Evolutionary conservation across 2,888 invertebrate species (phyloP).

Genomic region (Dichetophora obliterata): DNA sequence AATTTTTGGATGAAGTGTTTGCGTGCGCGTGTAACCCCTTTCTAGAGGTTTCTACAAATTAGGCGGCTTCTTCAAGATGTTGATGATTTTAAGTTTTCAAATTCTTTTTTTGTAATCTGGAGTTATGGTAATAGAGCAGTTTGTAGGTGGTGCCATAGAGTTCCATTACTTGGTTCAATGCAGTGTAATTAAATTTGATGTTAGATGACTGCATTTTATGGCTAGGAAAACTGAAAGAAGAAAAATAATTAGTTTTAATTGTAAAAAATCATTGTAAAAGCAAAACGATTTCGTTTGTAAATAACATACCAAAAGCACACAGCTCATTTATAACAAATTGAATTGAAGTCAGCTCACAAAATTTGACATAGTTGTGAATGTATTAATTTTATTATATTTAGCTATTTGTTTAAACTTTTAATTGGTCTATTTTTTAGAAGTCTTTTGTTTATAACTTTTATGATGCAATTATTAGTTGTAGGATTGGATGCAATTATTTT

Average conservation of each 20-base stretch:
- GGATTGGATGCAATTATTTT: constrained; percentile 4
- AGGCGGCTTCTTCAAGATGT: neutral
- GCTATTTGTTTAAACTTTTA: constrained; percentile 11
- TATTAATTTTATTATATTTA: neutral
- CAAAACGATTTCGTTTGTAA: neutral
- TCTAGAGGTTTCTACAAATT: neutral
- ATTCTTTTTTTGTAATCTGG: constrained; percentile 52
- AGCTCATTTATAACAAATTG: constrained; percentile 48
- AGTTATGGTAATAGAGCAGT: constrained; percentile 52
- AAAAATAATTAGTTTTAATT: too few species aligned
- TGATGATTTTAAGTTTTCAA: constrained; percentile 41
- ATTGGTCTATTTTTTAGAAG: constrained; percentile 20
- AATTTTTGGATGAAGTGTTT: neutral
- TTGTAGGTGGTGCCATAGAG: constrained; percentile 52
- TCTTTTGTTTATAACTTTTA: constrained; percentile 26
- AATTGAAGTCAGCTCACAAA: constrained; percentile 50
- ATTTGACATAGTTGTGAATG: constrained; percentile 38
- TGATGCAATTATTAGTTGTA: neutral
- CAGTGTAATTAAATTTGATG: constrained; percentile 39
- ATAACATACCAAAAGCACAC: constrained; percentile 27
- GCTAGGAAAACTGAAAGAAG: constrained; percentile 41
- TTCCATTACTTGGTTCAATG: constrained; percentile 47
- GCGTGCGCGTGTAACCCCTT: neutral
- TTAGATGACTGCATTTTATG: constrained; percentile 51
- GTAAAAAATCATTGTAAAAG: neutral